phyloP scores from a whole-genome alignment of 2,888 invertebrate species.

The Cheilosia scutellata region DNA sequence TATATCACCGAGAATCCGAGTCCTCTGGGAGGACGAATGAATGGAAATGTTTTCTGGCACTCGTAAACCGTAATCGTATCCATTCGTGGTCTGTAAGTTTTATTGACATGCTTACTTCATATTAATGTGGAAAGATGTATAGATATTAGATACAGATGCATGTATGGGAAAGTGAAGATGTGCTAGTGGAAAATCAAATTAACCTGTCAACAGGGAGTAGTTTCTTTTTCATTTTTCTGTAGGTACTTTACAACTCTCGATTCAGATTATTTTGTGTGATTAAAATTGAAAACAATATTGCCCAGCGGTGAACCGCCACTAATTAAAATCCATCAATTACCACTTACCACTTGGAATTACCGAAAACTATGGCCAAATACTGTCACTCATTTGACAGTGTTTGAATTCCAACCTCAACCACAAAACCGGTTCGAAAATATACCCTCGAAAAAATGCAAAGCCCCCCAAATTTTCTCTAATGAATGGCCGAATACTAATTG shows the following conservation, averaged over 20 bases:
- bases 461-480: slow-evolving; percentile 1
- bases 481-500: slow-evolving; percentile 21
- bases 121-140: too few species aligned
- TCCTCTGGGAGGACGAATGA: slow-evolving; percentile 24
- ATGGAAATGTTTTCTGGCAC: slow-evolving; percentile 22
- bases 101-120: slow-evolving; percentile 43
- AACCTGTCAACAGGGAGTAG: slow-evolving; percentile 50
- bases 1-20: slow-evolving; percentile 36
- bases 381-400: background rate
- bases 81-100: slow-evolving; percentile 48
- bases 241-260: background rate
- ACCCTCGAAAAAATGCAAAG: background rate
- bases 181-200: slow-evolving; percentile 50
- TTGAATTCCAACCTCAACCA: background rate
- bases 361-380: background rate
- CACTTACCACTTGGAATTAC: slow-evolving; percentile 4
- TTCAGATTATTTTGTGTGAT: background rate
- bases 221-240: background rate
- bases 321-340: slow-evolving; percentile 7
- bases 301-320: background rate
- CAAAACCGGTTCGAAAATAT: background rate
- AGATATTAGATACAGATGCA: background rate
- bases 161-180: background rate
- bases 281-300: background rate
- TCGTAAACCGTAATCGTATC: slow-evolving; percentile 21